Percentiles rank a stretch among this genome's conserved stretches.
Conservation (phyloP, 2,113 vertebrate species). For the Entomyzon cyanotis region DNA sequence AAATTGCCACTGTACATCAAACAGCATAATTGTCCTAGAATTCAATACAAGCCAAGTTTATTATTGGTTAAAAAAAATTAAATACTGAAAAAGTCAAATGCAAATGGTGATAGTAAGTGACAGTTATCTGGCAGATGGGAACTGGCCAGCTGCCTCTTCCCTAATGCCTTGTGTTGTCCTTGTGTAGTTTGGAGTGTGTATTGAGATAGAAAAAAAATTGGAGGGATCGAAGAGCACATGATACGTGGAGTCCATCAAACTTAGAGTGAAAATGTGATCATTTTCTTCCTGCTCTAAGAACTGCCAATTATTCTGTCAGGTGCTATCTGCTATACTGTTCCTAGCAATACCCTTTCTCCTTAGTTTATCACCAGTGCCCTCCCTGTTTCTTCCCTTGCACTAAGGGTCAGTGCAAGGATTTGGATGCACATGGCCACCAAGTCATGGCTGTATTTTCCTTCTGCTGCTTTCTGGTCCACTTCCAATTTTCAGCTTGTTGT, state of each 20-base stretch:
- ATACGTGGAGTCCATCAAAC: not conserved
- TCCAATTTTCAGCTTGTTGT: not conserved
- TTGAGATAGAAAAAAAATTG: not conserved
- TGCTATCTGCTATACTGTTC: not conserved
- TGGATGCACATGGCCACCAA: not conserved
- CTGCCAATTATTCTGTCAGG: not conserved
- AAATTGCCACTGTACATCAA: not conserved
- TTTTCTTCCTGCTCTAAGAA: not conserved
- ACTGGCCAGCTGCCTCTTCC: not conserved
- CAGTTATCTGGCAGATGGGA: not conserved
- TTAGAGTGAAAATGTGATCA: not conserved
- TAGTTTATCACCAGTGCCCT: not conserved
- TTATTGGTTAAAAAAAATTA: not conserved
- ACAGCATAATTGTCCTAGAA: not conserved
- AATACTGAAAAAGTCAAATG: not conserved
- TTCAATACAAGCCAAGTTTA: not conserved
- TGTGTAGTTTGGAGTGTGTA: not conserved
- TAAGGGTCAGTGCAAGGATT: not conserved
- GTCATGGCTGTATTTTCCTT: not conserved
- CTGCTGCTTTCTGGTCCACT: not conserved
- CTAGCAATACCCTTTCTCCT: not conserved
- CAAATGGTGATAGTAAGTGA: not conserved
- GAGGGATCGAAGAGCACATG: not conserved
- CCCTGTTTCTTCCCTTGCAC: not conserved
- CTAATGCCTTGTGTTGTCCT: not conserved